phyloP scores from a whole-genome alignment of 1,140 invertebrate species.

The Apis cerana region DNA sequence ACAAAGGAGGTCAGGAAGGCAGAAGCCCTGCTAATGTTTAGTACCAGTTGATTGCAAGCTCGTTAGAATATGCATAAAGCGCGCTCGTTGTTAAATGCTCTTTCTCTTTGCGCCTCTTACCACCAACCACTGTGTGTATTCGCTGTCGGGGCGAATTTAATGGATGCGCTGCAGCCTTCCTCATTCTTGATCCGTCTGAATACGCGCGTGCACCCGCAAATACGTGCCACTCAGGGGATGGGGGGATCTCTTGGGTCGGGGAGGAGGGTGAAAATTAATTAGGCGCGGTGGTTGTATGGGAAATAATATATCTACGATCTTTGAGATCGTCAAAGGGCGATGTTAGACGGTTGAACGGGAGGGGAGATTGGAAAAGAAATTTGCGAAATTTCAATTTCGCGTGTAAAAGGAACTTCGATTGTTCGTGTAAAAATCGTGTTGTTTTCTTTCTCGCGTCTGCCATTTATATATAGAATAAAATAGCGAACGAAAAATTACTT shows the following conservation, averaged over 20 bases:
- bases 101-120: conserved; percentile 40
- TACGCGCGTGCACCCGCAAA: conserved; percentile 52
- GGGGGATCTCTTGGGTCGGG: not conserved
- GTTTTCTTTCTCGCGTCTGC: no score
- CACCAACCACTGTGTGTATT: not conserved
- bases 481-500: no score
- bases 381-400: no score
- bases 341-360: not conserved
- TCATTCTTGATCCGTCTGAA: not conserved
- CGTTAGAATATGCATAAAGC: conserved; percentile 68
- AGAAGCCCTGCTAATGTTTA: conserved; percentile 64
- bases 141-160: conserved; percentile 45
- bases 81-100: conserved; percentile 60
- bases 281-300: not conserved
- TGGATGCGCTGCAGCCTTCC: conserved; percentile 27
- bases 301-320: not conserved
- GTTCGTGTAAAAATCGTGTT: no score
- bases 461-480: no score
- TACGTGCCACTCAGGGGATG: conserved; percentile 6
- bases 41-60: conserved; percentile 68
- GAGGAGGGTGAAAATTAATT: not conserved
- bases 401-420: no score
- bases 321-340: not conserved
- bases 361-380: not conserved
- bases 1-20: conserved; percentile 49